Evolutionary conservation across 2,888 invertebrate genomes (phyloP), one percentile per base, ranked within the genome.

Genomic region (Leptopilina myrica): DNA sequence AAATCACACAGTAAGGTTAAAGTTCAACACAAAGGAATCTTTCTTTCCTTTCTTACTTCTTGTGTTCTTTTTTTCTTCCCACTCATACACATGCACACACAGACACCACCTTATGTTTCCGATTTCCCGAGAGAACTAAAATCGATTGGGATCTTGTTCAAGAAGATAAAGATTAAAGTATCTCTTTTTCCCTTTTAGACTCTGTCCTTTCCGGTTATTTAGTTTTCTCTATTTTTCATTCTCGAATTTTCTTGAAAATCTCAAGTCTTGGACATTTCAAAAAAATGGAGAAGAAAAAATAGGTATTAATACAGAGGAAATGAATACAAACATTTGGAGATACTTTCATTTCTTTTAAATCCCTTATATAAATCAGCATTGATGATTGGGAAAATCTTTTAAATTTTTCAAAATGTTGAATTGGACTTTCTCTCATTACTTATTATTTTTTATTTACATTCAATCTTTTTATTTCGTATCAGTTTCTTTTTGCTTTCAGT

Each of bases 71-170:
- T 82, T 5, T 11, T 49, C 49, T 49, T 11, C 12, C 49, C 49
- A 8, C 49, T 8, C 12, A 43, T 43, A 8, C 43, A 43, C 49
- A 5, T 5, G 3, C 33, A 33, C 33, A 33, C 33, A 33, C 33
- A 33, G 33, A 33, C 33, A 33, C 33, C 33, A 33, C 12, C 79
- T 78, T 80, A 77, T 76, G 79, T 64, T 78, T 65, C 80, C 84
- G 79, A 84, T 84, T 84, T 84, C 83, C 84, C 84, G 77, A 76
- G 82, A 78, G 84, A 77, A 81, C 78, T 78, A 78, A 76, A 77
- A 81, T 82, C 81, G 80, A 82, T 81, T 75, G 77, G 79, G 79
- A 79, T 80, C 78, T 77, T 64, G 64, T 40, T 14, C 33, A 73
- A 53, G 56, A 73, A 73, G 73, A 73, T 73, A 73, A 73, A 73